Conservation (phyloP, 2,113 vertebrate genomes). For the Thalassoma bifasciatum region DNA sequence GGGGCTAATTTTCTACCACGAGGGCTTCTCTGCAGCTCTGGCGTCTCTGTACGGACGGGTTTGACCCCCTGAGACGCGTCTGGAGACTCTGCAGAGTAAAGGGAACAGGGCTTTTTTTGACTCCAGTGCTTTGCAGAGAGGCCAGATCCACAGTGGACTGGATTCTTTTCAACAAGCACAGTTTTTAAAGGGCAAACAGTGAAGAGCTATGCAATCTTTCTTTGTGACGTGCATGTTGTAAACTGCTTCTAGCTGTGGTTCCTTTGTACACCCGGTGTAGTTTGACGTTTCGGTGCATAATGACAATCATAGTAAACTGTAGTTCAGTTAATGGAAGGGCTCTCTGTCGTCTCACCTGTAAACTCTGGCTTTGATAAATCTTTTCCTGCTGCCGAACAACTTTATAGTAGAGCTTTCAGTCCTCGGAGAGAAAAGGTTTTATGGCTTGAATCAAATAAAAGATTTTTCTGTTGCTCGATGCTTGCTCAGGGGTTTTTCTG, state of each 20-base stretch:
- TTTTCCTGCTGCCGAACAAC: slow-evolving; percentile 58
- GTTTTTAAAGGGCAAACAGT: slow-evolving; percentile 76
- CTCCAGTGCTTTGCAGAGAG: slow-evolving; percentile 52
- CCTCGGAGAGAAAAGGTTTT: slow-evolving; percentile 52
- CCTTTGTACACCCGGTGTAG: slow-evolving; percentile 66
- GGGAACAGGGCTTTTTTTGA: slow-evolving; percentile 52
- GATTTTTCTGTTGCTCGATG: slow-evolving; percentile 68
- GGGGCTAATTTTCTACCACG: slow-evolving; percentile 28
- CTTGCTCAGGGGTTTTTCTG: slow-evolving; percentile 52
- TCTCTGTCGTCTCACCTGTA: slow-evolving; percentile 78
- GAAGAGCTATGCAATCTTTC: slow-evolving; percentile 88
- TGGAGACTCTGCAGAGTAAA: not conserved
- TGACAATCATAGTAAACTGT: slow-evolving; percentile 90
- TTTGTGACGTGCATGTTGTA: slow-evolving; percentile 80
- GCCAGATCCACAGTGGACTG: slow-evolving; percentile 34
- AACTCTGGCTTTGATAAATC: slow-evolving; percentile 69
- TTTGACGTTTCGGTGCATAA: slow-evolving; percentile 80
- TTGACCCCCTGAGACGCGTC: not conserved
- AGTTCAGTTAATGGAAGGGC: slow-evolving; percentile 86
- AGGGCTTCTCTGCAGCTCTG: slow-evolving; percentile 6
- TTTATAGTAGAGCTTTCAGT: slow-evolving; percentile 42
- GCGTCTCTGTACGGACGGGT: slow-evolving; percentile 1
- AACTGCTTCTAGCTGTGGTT: slow-evolving; percentile 62
- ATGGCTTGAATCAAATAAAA: slow-evolving; percentile 74
- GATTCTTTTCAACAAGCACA: slow-evolving; percentile 70